A percentile compares a stretch with the other conserved stretches of the same genome.
Conservation (phyloP, 2,113 vertebrate genomes). For the Aramus guarauna region DNA sequence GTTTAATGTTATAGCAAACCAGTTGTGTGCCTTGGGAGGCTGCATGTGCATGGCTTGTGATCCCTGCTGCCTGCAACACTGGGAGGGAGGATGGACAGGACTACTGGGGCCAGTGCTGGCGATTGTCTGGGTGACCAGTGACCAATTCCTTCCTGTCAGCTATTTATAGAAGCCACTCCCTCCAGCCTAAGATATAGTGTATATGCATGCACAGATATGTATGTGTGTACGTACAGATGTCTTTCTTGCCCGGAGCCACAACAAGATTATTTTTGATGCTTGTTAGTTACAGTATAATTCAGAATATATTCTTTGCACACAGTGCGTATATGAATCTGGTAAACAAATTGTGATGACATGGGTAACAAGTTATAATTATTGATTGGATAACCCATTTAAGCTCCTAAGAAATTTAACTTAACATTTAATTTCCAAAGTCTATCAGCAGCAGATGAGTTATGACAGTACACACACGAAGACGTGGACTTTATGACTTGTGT, state of each 20-base stretch:
- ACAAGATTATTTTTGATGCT: background rate
- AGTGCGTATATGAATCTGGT: background rate
- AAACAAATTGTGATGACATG: background rate
- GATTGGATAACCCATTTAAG: background rate
- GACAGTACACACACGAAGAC: background rate
- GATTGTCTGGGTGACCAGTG: background rate
- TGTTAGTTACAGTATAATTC: background rate
- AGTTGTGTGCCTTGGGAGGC: background rate
- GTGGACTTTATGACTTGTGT: background rate
- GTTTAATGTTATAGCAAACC: background rate
- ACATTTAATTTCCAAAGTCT: background rate
- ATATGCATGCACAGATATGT: background rate
- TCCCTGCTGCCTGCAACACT: background rate
- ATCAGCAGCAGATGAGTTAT: background rate
- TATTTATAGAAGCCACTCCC: background rate
- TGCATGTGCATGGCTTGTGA: background rate
- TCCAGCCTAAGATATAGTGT: background rate
- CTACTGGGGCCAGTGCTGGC: background rate
- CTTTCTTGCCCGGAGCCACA: background rate
- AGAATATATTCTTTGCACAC: background rate
- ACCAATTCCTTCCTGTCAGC: background rate
- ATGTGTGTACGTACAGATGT: rapidly evolving
- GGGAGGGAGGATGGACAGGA: background rate
- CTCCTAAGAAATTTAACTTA: background rate
- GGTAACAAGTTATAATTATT: background rate